Conservation (phyloP, 2,888 invertebrate species). For the Nipponacmea schrenckii region DNA sequence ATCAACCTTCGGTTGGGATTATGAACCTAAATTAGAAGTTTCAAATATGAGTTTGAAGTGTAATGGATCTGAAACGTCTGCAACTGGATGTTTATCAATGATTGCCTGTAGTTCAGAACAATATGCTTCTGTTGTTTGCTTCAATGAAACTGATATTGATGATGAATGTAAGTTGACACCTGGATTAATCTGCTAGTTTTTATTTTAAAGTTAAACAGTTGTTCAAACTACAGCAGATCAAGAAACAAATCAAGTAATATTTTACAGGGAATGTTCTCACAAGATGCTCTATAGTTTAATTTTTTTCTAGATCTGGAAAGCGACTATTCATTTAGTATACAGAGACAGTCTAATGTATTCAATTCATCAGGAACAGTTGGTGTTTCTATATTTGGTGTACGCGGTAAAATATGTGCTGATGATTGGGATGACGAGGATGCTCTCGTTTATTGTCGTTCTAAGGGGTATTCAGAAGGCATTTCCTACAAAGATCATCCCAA, state of each 20-base stretch:
- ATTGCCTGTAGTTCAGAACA: conserved; percentile 34
- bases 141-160: conserved; percentile 20
- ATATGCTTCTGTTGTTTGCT: conserved; percentile 54
- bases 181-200: no score
- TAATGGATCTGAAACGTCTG: conserved; percentile 25
- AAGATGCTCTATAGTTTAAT: background rate
- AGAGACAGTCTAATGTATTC: background rate
- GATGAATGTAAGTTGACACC: background rate
- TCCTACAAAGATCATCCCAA: conserved; percentile 29
- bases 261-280: no score
- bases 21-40: conserved; percentile 5
- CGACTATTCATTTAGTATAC: background rate
- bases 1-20: conserved; percentile 47
- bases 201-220: no score
- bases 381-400: conserved; percentile 55
- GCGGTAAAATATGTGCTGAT: conserved; percentile 67
- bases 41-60: conserved; percentile 43
- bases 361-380: conserved; percentile 26
- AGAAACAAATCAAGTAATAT: no score
- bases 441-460: conserved; percentile 44
- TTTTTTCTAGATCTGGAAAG: background rate
- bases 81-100: conserved; percentile 39
- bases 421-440: conserved; percentile 53
- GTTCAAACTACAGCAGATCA: no score
- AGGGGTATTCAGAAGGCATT: conserved; percentile 42